Conservation (phyloP, 2,888 invertebrate genomes). For the Archaeoteleia sp. region DNA sequence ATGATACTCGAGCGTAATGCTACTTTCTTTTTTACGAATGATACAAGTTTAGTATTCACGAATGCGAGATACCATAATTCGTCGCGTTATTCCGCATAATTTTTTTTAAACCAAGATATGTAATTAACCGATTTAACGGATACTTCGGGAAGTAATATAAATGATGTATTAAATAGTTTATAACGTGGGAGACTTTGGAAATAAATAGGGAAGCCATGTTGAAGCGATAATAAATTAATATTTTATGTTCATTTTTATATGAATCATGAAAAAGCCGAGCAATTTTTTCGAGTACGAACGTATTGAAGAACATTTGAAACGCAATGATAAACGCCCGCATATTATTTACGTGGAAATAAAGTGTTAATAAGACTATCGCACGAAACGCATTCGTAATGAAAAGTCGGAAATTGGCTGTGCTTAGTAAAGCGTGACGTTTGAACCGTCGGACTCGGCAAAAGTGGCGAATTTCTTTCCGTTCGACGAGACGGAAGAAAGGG, state of each 20-base stretch:
- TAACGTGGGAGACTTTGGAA: no score
- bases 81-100: no score
- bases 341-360: slow-evolving; percentile 12
- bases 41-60: no score
- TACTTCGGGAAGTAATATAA: no score
- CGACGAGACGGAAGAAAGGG: slow-evolving; percentile 7
- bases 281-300: slow-evolving; percentile 3
- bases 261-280: neutral
- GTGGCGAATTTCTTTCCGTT: slow-evolving; percentile 15
- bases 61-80: no score
- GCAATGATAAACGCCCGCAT: slow-evolving; percentile 9
- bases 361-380: slow-evolving; percentile 1
- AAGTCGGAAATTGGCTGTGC: neutral
- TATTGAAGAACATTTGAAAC: slow-evolving; percentile 6
- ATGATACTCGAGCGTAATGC: slow-evolving; percentile 19
- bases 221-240: no score
- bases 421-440: neutral
- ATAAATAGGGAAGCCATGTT: no score
- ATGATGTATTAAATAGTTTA: no score
- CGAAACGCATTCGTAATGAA: slow-evolving; percentile 1
- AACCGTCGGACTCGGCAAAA: slow-evolving; percentile 5
- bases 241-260: neutral
- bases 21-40: slow-evolving; percentile 10
- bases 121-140: no score
- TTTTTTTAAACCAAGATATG: no score